Percentiles rank a stretch among this genome's conserved stretches.
These are phyloP conservation scores for Operophtera brumata DNA, from an alignment of 2,888 invertebrate species.

Conservation along the genomic window DNA sequence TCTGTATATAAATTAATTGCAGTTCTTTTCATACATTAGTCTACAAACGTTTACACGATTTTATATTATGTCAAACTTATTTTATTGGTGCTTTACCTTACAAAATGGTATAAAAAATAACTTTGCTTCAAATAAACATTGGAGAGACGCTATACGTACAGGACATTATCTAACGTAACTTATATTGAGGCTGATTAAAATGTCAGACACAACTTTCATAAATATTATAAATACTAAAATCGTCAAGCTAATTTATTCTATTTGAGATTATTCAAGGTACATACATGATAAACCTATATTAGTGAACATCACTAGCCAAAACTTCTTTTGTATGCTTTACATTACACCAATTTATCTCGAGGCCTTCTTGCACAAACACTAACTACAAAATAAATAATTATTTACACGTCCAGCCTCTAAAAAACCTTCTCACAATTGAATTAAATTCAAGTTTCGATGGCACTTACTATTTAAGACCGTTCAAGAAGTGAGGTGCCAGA, in stretches of 20 bases:
- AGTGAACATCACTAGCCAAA: slow-evolving; percentile 61
- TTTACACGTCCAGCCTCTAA: slow-evolving; percentile 35
- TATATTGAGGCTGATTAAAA: slow-evolving; percentile 45
- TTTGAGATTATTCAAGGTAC: slow-evolving; percentile 77
- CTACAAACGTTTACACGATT: slow-evolving; percentile 61
- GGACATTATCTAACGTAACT: slow-evolving; percentile 32
- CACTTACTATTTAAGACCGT: slow-evolving; percentile 44
- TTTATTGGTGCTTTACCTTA: slow-evolving; percentile 60
- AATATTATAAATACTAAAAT: slow-evolving; percentile 25
- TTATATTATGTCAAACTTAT: slow-evolving; percentile 76
- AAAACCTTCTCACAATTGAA: slow-evolving; percentile 16
- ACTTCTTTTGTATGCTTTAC: slow-evolving; percentile 14
- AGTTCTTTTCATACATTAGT: slow-evolving; percentile 71
- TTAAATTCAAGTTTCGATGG: slow-evolving; percentile 43
- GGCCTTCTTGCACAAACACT: slow-evolving; percentile 36
- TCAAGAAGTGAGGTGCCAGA: slow-evolving; percentile 43
- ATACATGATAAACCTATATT: slow-evolving; percentile 49
- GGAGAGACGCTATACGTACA: slow-evolving; percentile 31
- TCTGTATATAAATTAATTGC: slow-evolving; percentile 76
- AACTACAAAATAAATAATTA: slow-evolving; percentile 29
- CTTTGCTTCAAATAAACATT: slow-evolving; percentile 44
- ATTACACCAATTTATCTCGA: not conserved
- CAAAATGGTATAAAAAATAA: slow-evolving; percentile 65
- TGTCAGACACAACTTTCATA: slow-evolving; percentile 29
- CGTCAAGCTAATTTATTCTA: slow-evolving; percentile 45